Evolutionary conservation across 2,113 vertebrate species (phyloP), one percentile per base, ranked within the genome.

Genomic region (Etia nguti): DNA sequence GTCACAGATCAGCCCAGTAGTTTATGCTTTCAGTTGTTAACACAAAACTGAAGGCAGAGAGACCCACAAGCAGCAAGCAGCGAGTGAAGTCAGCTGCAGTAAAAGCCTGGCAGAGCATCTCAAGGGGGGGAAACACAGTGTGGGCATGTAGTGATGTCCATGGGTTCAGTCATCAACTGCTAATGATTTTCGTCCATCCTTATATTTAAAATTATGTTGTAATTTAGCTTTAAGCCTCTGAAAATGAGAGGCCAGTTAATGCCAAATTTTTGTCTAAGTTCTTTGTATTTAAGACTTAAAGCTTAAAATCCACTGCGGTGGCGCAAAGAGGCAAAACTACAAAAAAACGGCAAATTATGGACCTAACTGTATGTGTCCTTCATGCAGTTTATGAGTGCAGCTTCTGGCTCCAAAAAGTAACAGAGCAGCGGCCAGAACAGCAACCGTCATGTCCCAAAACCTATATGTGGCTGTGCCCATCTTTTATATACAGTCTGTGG

Each of bases 401-500:
- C 22, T 73, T 75, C 68, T 29, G 41, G 41, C 68, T 18, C 41
- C 68, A 29, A 48, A 48, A 29, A 75, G 68, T 46, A 48, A 48
- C 24, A 29, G 6, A 48, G 6, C 41, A 29, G 22, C 7, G 22
- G 12, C 41, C 22, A 48, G 43, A 29, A 46, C 41, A 5, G 9
- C 13, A 26, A 48, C 41, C 8, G 22, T 4, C n/a, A 26, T 10
- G 13, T 48, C 41, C 24, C 15, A 73, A 73, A 75, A 29, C 41
- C 22, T 48, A 10, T 16, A 11, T 10, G 70, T 12, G 16, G 10
- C 1, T 11, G 16, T 20, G 38, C 9, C 68, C 41, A 73, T 18
- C 68, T 29, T 73, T 73, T 18, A 73, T 46, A 48, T 29, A 18
- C 68, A 73, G 68, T 29, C 68, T 29, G 41, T 48, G 41, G 68